Conservation (phyloP, 2,888 invertebrate genomes). For the Chrysina gloriosa region DNA sequence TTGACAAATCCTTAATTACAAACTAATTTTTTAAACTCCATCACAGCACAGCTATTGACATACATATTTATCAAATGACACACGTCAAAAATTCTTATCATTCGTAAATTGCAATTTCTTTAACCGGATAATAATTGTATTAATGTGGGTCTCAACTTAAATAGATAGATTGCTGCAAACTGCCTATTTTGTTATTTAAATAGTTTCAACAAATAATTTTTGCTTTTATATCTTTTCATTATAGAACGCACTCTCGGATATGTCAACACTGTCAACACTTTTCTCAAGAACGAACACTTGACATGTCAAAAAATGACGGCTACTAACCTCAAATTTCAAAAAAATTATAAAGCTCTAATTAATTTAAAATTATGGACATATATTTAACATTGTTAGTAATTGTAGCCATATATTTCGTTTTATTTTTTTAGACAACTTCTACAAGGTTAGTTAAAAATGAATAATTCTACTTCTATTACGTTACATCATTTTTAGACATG, state of each 20-base stretch:
- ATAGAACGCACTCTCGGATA: background rate
- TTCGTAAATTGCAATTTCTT: background rate
- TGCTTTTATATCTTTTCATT: background rate
- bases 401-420: conserved; percentile 73
- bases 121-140: too few species aligned
- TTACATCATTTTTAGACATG: conserved; percentile 73
- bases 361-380: conserved; percentile 71
- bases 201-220: background rate
- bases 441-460: conserved; percentile 72
- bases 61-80: background rate
- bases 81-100: background rate
- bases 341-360: background rate
- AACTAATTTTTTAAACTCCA: conserved; percentile 20
- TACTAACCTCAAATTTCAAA: conserved; percentile 9
- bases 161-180: too few species aligned
- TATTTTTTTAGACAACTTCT: conserved; percentile 85
- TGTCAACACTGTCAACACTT: background rate
- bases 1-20: conserved; percentile 12
- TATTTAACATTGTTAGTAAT: conserved; percentile 72
- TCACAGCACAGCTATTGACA: background rate
- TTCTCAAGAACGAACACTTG: background rate
- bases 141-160: too few species aligned
- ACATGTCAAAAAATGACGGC: conserved; percentile 15
- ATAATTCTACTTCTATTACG: conserved; percentile 25
- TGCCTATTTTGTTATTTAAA: background rate